Conservation (phyloP, 2,113 vertebrate species). For the Archilochus colubris region DNA sequence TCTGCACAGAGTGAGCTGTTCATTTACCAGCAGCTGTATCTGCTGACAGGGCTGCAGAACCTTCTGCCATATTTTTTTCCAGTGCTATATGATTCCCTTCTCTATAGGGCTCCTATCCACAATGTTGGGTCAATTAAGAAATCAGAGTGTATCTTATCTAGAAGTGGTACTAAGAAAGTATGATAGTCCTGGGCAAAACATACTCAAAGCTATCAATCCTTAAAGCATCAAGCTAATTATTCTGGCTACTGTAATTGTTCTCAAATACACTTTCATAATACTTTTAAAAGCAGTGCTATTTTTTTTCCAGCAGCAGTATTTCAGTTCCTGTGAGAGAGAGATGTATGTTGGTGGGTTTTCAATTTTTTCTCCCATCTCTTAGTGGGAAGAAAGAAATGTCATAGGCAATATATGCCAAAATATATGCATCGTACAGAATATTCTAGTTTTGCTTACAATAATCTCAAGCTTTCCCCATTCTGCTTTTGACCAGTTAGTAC, state of each 20-base stretch:
- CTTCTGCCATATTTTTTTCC: neutral
- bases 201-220: neutral
- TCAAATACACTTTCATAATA: neutral
- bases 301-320: neutral
- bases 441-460: neutral
- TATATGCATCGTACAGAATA: neutral
- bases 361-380: neutral
- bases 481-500: neutral
- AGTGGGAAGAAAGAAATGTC: neutral
- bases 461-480: neutral
- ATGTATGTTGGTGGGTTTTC: neutral
- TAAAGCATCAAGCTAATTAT: slow-evolving; percentile 14
- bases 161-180: neutral
- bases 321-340: neutral
- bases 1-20: neutral
- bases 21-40: neutral
- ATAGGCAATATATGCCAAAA: neutral
- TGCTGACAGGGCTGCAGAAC: fast-evolving
- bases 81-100: neutral
- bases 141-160: neutral
- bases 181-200: neutral
- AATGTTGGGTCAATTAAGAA: neutral
- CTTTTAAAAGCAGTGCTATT: neutral
- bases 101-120: neutral
- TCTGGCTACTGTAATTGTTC: neutral